These are phyloP conservation scores for Enteromius paludinosus DNA, from an alignment of 2,797 vertebrate genomes.

Conservation along the genomic window DNA sequence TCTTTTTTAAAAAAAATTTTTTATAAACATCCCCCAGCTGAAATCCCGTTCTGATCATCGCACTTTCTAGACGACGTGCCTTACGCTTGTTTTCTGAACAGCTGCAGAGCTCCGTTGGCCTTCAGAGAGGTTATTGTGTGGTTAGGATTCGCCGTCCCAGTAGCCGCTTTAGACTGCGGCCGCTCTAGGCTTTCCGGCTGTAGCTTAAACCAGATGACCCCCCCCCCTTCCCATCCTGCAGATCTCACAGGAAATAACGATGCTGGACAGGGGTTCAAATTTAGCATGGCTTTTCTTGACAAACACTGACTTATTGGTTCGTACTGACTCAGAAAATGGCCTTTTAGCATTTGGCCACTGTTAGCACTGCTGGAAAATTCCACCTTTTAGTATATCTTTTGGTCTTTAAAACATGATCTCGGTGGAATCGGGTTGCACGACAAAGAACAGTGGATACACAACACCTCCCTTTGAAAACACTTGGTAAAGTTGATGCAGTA, in stretches of 20 bases:
- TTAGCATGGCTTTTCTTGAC: conserved; percentile 21
- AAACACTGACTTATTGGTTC: conserved; percentile 13
- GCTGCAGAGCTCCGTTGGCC: conserved; percentile 9
- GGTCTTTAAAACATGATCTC: conserved; percentile 28
- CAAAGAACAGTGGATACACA: conserved; percentile 6
- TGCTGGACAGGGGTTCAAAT: conserved; percentile 36
- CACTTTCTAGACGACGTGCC: background rate
- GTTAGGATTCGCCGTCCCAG: conserved; percentile 19
- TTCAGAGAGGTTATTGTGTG: conserved; percentile 46
- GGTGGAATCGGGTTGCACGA: conserved; percentile 9
- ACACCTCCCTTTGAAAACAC: background rate
- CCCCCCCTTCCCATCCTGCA: background rate
- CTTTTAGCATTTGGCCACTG: background rate
- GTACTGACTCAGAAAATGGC: background rate
- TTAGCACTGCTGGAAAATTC: conserved; percentile 11
- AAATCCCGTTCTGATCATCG: background rate
- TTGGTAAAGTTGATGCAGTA: background rate
- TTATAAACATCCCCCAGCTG: background rate
- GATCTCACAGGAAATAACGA: conserved; percentile 41
- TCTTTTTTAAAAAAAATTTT: background rate
- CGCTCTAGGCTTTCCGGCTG: conserved; percentile 30
- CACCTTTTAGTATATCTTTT: conserved; percentile 11
- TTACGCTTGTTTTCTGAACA: conserved; percentile 22
- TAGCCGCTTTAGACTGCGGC: conserved; percentile 6
- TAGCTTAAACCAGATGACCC: conserved; percentile 33